phyloP scores from a whole-genome alignment of 2,888 invertebrate genomes.

The Drosophila antonietae region DNA sequence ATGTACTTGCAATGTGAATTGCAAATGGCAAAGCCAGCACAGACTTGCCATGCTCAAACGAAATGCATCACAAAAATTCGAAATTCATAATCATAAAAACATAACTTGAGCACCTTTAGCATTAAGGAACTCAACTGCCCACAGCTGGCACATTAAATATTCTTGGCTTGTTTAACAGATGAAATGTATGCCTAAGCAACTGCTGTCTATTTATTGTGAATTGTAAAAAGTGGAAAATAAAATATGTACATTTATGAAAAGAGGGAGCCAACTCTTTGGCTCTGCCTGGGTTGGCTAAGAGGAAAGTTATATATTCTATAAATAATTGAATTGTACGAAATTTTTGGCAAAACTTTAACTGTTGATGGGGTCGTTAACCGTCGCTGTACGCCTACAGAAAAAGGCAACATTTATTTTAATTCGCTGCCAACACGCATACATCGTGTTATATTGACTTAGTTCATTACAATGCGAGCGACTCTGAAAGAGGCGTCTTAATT shows the following conservation, averaged over 20 bases:
- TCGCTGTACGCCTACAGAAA: not conserved
- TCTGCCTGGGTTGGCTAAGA: conserved; percentile 22
- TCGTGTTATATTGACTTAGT: conserved; percentile 18
- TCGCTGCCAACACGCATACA: conserved; percentile 49
- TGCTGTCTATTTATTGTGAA: not conserved
- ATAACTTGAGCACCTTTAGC: conserved; percentile 27
- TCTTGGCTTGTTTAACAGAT: not conserved
- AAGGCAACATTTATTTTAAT: conserved; percentile 27
- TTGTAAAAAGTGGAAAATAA: not conserved
- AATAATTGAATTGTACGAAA: conserved; percentile 48
- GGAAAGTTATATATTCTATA: conserved; percentile 64
- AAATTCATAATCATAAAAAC: conserved; percentile 10
- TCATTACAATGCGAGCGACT: conserved; percentile 17
- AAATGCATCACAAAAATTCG: not conserved
- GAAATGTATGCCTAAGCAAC: conserved; percentile 14
- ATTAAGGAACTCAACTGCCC: conserved; percentile 28
- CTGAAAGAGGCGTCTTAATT: conserved; percentile 48
- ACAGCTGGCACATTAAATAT: not conserved
- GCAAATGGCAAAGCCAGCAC: conserved; percentile 51
- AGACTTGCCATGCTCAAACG: conserved; percentile 5
- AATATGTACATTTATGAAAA: conserved; percentile 35
- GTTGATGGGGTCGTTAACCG: not conserved
- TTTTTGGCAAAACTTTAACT: conserved; percentile 8
- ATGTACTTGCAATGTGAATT: conserved; percentile 72
- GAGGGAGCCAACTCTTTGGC: conserved; percentile 19